A percentile compares a stretch with the other conserved stretches of the same genome.
Conservation (phyloP, 2,888 invertebrate genomes). For the Acheta domesticus region DNA sequence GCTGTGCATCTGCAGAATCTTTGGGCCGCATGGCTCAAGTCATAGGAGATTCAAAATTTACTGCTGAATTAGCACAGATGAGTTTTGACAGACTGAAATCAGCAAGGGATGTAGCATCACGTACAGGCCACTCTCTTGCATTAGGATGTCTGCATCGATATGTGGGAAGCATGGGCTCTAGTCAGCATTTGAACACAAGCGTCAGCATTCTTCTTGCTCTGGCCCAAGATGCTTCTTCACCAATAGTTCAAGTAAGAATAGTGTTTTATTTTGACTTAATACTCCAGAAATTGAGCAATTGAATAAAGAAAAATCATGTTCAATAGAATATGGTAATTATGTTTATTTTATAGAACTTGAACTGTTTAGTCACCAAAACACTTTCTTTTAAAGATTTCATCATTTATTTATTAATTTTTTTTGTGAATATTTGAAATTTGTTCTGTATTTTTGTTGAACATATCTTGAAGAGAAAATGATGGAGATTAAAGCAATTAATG, state of each 20-base stretch:
- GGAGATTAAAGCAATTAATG: too few species aligned
- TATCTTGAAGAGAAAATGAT: too few species aligned
- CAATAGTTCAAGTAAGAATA: conserved; percentile 78
- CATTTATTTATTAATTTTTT: too few species aligned
- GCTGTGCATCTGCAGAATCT: conserved; percentile 94
- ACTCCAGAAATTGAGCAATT: too few species aligned
- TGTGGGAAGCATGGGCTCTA: conserved; percentile 92
- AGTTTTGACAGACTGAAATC: conserved; percentile 85
- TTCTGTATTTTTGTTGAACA: too few species aligned
- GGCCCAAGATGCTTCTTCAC: conserved; percentile 89
- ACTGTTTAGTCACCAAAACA: too few species aligned
- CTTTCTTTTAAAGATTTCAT: too few species aligned
- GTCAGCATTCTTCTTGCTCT: conserved; percentile 90
- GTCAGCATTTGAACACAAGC: conserved; percentile 90
- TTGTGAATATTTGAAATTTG: too few species aligned
- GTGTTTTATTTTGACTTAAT: not conserved
- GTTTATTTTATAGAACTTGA: too few species aligned
- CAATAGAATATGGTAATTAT: too few species aligned
- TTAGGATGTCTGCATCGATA: conserved; percentile 95
- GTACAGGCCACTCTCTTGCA: conserved; percentile 85
- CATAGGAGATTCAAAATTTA: conserved; percentile 79
- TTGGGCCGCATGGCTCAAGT: conserved; percentile 91
- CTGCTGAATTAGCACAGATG: conserved; percentile 83
- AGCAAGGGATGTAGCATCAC: conserved; percentile 79
- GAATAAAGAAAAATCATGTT: too few species aligned